phyloP scores from a whole-genome alignment of 2,113 vertebrate genomes.

The Bettongia penicillata region DNA sequence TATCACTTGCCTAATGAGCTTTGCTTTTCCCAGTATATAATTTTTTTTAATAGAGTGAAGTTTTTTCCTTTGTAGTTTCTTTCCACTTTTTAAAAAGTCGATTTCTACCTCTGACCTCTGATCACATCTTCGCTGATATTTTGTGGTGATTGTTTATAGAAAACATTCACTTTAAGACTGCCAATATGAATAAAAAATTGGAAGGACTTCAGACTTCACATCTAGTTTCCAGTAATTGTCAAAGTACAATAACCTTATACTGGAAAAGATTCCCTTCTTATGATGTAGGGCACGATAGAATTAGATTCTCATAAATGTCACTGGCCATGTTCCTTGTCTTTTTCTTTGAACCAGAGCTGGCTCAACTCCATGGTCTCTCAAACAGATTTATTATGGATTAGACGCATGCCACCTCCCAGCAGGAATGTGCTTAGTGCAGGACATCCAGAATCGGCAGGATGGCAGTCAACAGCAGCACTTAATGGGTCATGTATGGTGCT shows the following conservation, averaged over 20 bases:
- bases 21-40: constrained; percentile 55
- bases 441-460: constrained; percentile 40
- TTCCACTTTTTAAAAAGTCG: background rate
- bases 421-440: constrained; percentile 85
- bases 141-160: constrained; percentile 30
- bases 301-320: constrained; percentile 84
- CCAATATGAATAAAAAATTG: constrained; percentile 1
- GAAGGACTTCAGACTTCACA: constrained; percentile 39
- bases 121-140: constrained; percentile 29
- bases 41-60: constrained; percentile 45
- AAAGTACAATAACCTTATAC: constrained; percentile 61
- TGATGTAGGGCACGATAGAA: constrained; percentile 74
- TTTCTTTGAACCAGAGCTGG: constrained; percentile 83
- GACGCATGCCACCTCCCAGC: constrained; percentile 82
- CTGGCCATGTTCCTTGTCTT: constrained; percentile 82
- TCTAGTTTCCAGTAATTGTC: constrained; percentile 72
- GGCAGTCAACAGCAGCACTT: constrained; percentile 10
- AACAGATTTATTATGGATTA: constrained; percentile 84
- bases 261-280: constrained; percentile 81
- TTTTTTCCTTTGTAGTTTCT: constrained; percentile 47
- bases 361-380: constrained; percentile 82
- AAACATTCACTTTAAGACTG: constrained; percentile 44
- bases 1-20: constrained; percentile 55
- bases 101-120: constrained; percentile 38
- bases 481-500: background rate